Percentiles rank a stretch among this genome's conserved stretches.
phyloP scores from a whole-genome alignment of 92 coral and sea anemone species.

The Parazoanthus atlanticus region DNA sequence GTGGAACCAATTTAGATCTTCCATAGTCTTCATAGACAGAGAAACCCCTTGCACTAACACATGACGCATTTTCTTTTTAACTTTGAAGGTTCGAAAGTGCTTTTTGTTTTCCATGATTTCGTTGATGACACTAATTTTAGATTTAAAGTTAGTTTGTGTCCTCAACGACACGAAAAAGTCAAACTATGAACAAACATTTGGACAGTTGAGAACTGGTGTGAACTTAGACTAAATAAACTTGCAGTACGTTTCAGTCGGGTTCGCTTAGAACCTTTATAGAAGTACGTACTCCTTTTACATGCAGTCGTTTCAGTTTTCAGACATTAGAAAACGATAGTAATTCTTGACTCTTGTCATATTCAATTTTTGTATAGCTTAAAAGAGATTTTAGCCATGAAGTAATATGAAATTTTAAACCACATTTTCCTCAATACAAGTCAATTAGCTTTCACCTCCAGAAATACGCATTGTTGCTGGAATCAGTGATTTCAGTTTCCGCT shows the following conservation, averaged over 20 bases:
- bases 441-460: background rate
- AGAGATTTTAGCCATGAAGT: background rate
- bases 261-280: background rate
- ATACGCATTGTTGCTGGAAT: background rate
- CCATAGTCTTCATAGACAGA: no score
- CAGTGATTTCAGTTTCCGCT: background rate
- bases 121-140: background rate
- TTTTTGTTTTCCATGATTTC: background rate
- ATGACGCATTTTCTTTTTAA: background rate
- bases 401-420: no score
- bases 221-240: background rate
- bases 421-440: background rate
- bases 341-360: no score
- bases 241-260: background rate
- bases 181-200: background rate
- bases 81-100: background rate
- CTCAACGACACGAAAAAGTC: background rate
- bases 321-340: background rate
- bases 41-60: background rate
- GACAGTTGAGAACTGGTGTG: background rate
- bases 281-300: background rate
- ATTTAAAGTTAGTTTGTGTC: background rate
- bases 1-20: background rate
- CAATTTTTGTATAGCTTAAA: no score
- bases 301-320: no score